These are phyloP conservation scores for Zhuqinia jingwanae DNA, from an alignment of 2,888 invertebrate species.

Conservation along the genomic window DNA sequence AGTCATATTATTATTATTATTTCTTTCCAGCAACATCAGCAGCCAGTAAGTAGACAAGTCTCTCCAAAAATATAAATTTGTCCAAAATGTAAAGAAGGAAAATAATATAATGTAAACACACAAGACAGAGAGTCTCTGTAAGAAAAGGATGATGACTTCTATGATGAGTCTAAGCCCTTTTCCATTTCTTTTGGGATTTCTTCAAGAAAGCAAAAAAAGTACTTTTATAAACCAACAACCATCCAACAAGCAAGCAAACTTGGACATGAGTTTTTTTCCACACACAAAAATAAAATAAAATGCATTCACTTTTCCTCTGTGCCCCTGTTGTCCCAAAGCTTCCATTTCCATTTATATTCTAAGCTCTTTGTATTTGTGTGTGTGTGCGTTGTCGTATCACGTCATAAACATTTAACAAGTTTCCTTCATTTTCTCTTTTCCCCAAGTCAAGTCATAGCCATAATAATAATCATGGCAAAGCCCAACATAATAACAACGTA, in stretches of 20 bases:
- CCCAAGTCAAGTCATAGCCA: conserved; percentile 19
- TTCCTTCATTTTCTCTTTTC: conserved; percentile 17
- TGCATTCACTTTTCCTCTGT: background rate
- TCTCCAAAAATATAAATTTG: background rate
- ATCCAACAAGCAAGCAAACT: no score
- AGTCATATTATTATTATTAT: conserved; percentile 31
- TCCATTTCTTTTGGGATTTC: conserved; percentile 37
- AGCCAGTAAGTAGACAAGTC: no score
- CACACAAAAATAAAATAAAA: background rate
- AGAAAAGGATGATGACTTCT: conserved; percentile 33
- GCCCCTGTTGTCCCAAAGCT: background rate
- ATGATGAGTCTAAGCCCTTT: conserved; percentile 44
- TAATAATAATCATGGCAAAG: conserved; percentile 32
- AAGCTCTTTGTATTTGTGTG: background rate
- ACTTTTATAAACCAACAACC: no score
- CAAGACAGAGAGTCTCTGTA: background rate
- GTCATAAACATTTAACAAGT: conserved; percentile 61
- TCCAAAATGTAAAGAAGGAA: background rate
- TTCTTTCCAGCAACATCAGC: no score
- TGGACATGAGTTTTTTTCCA: background rate
- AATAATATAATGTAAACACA: no score
- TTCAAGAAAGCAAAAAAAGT: background rate
- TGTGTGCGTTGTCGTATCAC: conserved; percentile 25
- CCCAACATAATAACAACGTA: conserved; percentile 5
- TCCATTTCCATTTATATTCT: background rate